phyloP scores from a whole-genome alignment of 2,888 invertebrate species.

The Sympetrum striolatum region DNA sequence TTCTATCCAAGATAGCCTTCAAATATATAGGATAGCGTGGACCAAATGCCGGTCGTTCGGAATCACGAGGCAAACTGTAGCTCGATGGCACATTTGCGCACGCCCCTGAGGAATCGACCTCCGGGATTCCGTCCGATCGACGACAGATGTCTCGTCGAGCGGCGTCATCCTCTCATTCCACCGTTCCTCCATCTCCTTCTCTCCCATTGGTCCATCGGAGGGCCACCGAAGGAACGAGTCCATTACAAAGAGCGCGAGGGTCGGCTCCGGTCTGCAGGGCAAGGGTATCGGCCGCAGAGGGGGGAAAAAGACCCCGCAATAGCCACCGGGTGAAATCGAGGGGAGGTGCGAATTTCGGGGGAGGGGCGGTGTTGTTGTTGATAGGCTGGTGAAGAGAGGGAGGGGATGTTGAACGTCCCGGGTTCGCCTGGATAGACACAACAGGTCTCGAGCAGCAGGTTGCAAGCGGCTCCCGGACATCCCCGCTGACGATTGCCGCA shows the following conservation, averaged over 20 bases:
- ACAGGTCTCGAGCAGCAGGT: not conserved
- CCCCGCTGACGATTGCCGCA: not conserved
- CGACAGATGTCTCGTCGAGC: not conserved
- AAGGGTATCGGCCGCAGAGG: no score
- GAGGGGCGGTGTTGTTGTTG: not conserved
- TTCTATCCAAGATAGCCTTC: no score
- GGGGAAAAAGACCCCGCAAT: not conserved
- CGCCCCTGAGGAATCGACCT: not conserved
- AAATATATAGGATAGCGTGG: no score
- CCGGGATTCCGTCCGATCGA: not conserved
- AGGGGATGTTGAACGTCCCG: not conserved
- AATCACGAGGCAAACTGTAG: no score
- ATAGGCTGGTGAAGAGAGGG: not conserved
- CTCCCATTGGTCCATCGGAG: constrained; percentile 31
- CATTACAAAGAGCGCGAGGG: constrained; percentile 46
- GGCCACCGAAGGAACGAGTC: constrained; percentile 47
- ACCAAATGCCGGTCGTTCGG: no score
- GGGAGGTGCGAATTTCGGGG: constrained; percentile 7
- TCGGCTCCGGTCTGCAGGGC: constrained; percentile 13
- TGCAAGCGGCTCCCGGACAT: not conserved
- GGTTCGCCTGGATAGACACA: not conserved
- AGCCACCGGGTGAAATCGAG: not conserved
- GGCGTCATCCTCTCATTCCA: not conserved
- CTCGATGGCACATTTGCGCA: not conserved
- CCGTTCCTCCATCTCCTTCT: constrained; percentile 3